phyloP scores from a whole-genome alignment of 2,113 vertebrate genomes.

The Macaca mulatta region DNA sequence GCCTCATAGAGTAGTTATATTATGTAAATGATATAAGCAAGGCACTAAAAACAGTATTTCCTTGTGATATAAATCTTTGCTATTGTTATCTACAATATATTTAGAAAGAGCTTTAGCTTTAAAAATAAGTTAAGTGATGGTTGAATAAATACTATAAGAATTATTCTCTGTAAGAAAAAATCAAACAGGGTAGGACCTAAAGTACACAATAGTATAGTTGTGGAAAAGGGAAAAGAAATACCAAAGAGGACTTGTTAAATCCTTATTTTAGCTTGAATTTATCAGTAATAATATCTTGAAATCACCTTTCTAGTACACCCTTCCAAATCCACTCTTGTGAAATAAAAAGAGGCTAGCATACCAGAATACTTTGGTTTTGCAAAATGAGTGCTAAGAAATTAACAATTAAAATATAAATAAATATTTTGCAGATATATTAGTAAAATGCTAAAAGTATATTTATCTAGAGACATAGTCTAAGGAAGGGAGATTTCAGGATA shows the following conservation, averaged over 20 bases:
- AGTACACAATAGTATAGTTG: not conserved
- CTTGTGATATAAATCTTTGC: not conserved
- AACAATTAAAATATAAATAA: not conserved
- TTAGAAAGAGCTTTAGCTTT: not conserved
- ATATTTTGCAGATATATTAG: not conserved
- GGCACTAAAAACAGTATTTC: not conserved
- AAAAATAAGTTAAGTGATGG: not conserved
- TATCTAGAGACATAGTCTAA: not conserved
- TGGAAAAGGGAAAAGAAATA: conserved; percentile 12
- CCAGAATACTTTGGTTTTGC: not conserved
- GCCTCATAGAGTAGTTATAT: not conserved
- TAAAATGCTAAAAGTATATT: conserved; percentile 2
- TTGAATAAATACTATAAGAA: conserved; percentile 38
- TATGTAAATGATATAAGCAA: not conserved
- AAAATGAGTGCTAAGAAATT: conserved; percentile 11
- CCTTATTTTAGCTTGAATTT: conserved; percentile 38
- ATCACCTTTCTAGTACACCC: not conserved
- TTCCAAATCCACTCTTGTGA: not conserved
- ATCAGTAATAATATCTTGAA: not conserved
- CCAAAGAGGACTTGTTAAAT: not conserved
- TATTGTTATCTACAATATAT: conserved; percentile 21
- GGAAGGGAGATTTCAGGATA: not conserved
- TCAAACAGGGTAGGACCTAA: not conserved
- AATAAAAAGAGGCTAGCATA: not conserved
- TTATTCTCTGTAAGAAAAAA: not conserved